Base-by-base conservation (phyloP, 2,888 invertebrate genomes). In the Pediacus dermestoides region DNA sequence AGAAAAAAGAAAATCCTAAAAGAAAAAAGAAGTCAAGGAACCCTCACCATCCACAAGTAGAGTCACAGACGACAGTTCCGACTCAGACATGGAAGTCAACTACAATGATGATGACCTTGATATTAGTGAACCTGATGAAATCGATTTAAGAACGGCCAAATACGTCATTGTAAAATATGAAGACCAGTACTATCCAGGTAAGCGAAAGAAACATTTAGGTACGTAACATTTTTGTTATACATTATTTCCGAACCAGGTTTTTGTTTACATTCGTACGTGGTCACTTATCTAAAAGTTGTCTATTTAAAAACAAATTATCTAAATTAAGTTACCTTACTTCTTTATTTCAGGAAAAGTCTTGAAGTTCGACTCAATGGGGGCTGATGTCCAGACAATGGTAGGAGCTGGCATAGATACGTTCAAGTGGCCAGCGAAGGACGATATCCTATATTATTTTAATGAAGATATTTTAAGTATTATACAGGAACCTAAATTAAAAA, bases 401-500 rank as follows among this genome's bases (percentile, higher is more conserved):
- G 21, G 16, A 25, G 43, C 39, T 11, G 42, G 42, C 9, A 7
- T 34, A 15, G 21, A 10, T 18, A 30, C 38, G 4, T 39, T 37
- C 21, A 39, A 39, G 27, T 35, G 35, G 35, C 35, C 34, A 9
- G n/a, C 15, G 9, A 34, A 42, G 23, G 38, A 42, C 18, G 42
- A 42, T 9, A 10, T 38, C 4, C 23, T 42, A 3, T 42, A 42
- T 31, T 42, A 42, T 25, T 42, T 42, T 28, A 42, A 16, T 2
- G 31, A 38, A 23, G 38, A 42, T 38, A 42, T 39, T 11, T 16
- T 36, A 8, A n/a, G 26, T 8, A 16, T 9, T 12, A 38, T 38
- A 4, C 8, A 35, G 16, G 10, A 38, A 18, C 28, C 32, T n/a
- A n/a, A n/a, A n/a, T n/a, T n/a, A n/a, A 34, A 37, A 31, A 37